phyloP scores from a whole-genome alignment of 2,888 invertebrate species.

The Orthosia cruda region DNA sequence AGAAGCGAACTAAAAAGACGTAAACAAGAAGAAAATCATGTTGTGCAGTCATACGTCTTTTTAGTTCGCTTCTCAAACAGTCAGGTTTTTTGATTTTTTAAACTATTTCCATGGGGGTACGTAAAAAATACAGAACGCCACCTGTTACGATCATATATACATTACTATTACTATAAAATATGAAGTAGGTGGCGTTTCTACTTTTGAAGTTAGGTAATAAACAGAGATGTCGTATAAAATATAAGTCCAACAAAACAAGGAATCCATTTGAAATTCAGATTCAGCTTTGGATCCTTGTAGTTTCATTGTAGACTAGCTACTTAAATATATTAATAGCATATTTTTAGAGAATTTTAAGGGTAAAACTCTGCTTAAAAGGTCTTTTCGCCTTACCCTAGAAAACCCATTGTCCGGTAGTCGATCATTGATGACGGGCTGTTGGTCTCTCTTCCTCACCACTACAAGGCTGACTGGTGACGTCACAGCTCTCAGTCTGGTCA shows the following conservation, averaged over 20 bases:
- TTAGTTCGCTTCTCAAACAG: too few relatives aligned
- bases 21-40: too few relatives aligned
- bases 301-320: not conserved
- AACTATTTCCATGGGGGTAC: too few relatives aligned
- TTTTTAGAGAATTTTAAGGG: not conserved
- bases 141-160: not conserved
- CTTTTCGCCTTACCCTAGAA: slow-evolving; percentile 90
- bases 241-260: not conserved
- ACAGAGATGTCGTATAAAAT: slow-evolving; percentile 23
- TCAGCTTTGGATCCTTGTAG: not conserved
- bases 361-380: not conserved
- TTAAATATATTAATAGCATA: not conserved
- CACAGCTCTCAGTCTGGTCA: slow-evolving; percentile 96
- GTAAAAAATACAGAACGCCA: not conserved
- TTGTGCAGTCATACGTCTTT: too few relatives aligned
- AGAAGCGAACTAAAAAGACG: too few relatives aligned
- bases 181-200: not conserved
- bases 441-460: slow-evolving; percentile 92
- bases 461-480: slow-evolving; percentile 96
- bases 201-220: too few relatives aligned
- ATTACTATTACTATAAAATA: not conserved
- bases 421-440: slow-evolving; percentile 60
- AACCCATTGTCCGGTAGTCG: slow-evolving; percentile 81
- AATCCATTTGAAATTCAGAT: not conserved
- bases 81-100: too few relatives aligned